phyloP scores from a whole-genome alignment of 2,797 vertebrate genomes.

The Chiloscyllium punctatum region DNA sequence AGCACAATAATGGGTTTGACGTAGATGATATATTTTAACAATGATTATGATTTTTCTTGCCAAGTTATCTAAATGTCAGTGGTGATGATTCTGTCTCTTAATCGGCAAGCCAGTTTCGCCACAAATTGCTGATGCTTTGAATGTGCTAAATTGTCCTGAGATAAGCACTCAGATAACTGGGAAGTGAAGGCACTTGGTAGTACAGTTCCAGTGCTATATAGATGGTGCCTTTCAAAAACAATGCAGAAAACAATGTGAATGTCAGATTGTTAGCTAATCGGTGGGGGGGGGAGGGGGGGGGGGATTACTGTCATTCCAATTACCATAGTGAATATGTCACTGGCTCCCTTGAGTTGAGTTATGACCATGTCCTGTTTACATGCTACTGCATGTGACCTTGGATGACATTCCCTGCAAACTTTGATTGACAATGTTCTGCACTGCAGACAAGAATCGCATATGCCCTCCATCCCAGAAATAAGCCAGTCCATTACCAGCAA shows the following conservation, averaged over 20 bases:
- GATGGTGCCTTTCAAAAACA: not conserved
- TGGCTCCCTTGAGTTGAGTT: constrained; percentile 51
- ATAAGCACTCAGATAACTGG: not conserved
- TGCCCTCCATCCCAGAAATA: constrained; percentile 47
- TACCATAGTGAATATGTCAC: constrained; percentile 45
- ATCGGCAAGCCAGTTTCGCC: not conserved
- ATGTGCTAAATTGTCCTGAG: not conserved
- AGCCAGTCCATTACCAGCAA: constrained; percentile 42
- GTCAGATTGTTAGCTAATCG: not conserved
- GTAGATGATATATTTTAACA: not conserved
- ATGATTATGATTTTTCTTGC: not conserved
- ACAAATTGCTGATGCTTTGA: not conserved
- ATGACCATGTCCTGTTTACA: constrained; percentile 45
- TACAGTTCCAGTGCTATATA: not conserved
- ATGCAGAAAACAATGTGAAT: not conserved
- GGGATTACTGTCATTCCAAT: constrained; percentile 43
- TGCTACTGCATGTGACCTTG: constrained; percentile 55
- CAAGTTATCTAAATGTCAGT: not conserved
- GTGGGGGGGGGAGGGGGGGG: not conserved
- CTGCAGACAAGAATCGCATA: constrained; percentile 46
- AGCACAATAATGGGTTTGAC: not conserved
- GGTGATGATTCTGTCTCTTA: not conserved
- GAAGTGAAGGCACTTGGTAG: not conserved
- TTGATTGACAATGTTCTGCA: constrained; percentile 56
- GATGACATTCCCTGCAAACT: constrained; percentile 56